Percentiles rank a stretch among this genome's conserved stretches.
phyloP scores from a whole-genome alignment of 2,113 vertebrate species.

The Notarius lentiginosus region DNA sequence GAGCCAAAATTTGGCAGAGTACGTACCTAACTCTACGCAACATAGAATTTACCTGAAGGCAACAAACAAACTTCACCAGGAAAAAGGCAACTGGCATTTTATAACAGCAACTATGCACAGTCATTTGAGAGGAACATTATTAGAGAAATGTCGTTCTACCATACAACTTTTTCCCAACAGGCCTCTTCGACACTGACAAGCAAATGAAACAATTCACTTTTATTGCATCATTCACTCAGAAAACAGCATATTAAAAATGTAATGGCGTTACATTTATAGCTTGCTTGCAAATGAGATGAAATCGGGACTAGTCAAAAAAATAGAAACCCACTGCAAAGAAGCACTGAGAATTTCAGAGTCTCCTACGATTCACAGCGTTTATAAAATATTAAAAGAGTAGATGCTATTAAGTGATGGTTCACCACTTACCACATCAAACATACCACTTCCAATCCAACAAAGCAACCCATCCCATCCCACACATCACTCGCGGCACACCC shows the following conservation, averaged over 20 bases:
- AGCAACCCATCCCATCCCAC: slow-evolving; percentile 11
- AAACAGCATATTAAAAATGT: background rate
- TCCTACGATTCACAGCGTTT: slow-evolving; percentile 4
- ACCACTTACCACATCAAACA: slow-evolving; percentile 30
- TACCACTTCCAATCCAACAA: slow-evolving; percentile 22
- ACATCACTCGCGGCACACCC: slow-evolving; percentile 24
- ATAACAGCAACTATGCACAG: background rate
- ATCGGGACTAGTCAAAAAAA: background rate
- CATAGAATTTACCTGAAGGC: background rate
- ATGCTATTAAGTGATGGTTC: slow-evolving; percentile 16
- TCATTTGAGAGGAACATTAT: background rate
- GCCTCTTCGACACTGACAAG: background rate
- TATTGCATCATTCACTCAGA: background rate
- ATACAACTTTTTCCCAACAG: background rate
- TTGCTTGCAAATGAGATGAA: background rate
- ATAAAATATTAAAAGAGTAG: slow-evolving; percentile 27
- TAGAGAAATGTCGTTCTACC: background rate
- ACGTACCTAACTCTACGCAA: background rate
- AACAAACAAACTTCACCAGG: background rate
- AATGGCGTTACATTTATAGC: background rate
- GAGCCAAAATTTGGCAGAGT: background rate
- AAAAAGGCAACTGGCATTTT: background rate
- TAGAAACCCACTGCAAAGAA: slow-evolving; percentile 1
- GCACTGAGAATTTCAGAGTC: background rate
- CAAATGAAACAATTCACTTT: background rate